Conservation (phyloP, 53 echinoderm and acorn worm species). For the Apostichopus leukothele region DNA sequence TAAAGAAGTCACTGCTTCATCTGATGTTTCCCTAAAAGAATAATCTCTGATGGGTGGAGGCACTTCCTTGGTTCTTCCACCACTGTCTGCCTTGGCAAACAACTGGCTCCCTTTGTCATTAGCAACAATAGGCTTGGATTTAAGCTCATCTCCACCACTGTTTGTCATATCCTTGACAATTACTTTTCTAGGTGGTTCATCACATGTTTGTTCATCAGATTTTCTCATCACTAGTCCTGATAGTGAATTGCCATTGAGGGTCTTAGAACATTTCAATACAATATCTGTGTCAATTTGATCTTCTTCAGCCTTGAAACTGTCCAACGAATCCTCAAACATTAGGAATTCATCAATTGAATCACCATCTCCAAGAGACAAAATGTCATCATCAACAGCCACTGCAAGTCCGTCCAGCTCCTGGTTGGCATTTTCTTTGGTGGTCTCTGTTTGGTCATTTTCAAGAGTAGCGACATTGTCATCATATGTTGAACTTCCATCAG, state of each 20-base stretch:
- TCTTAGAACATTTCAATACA: background rate
- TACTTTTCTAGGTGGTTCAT: background rate
- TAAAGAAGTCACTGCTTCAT: no score
- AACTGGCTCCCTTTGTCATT: background rate
- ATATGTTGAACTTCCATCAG: background rate
- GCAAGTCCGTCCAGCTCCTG: background rate
- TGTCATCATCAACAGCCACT: background rate
- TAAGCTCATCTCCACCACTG: background rate
- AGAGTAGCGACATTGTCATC: background rate
- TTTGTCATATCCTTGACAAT: background rate
- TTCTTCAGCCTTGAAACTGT: background rate
- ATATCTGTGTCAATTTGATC: background rate
- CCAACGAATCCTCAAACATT: background rate
- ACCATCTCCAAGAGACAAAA: constrained; percentile 24
- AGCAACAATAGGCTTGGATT: background rate
- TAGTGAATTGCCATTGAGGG: background rate
- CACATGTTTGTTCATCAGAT: background rate
- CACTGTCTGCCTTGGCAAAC: background rate
- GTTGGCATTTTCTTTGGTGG: background rate
- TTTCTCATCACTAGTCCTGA: background rate
- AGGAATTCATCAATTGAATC: constrained; percentile 7
- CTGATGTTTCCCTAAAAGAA: background rate
- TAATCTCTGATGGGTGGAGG: background rate
- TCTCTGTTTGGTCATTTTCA: background rate
- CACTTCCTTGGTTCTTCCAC: background rate